Evolutionary conservation across 1,140 invertebrate genomes (phyloP), one percentile per base, ranked within the genome.

Genomic region (Trichoplusia ni): DNA sequence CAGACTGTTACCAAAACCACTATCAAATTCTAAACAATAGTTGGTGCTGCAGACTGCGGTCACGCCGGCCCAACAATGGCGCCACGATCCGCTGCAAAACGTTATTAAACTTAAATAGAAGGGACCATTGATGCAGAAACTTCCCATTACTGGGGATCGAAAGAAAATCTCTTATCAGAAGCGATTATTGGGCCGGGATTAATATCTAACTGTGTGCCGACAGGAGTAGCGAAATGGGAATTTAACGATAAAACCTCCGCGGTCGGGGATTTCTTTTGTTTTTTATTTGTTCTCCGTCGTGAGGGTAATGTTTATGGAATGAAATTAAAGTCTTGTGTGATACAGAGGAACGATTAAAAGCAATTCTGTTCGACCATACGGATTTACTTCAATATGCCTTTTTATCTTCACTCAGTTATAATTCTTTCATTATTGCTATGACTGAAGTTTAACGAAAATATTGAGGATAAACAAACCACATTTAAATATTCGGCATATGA

Each of bases 141-240:
- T 86, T 87, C 77, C 81, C 74, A 86, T 86, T 89, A 85, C 79
- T 63, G 68, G 46, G 77, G 75, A 79, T 81, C 71, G 75, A 78
- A 77, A 79, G 77, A 79, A 86, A 86, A 86, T 84, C 80, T 79
- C 77, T 82, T 81, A 82, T 82, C 81, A 81, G 67, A 73, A 84
- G 77, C 79, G 85, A 84, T 84, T 84, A 85, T 86, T 85, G 82
- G 64, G 60, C 60, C 64, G 64, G 77, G 82, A 82, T 86, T 86
- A 85, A 86, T 82, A 85, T 82, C 81, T 85, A 81, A 38, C 67
- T 27, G 63, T 69, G 76, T 46, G 70, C 65, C 56, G 64, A 58
- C 69, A 66, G 49, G 40, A 53, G 49, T 67, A 60, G 58, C n/a
- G n/a, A 73, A 70, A 79, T 80, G 71, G 75, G 75, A 82, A 84